Base-by-base conservation (phyloP, 1,140 invertebrate genomes). In the Dendroctonus ponderosae region DNA sequence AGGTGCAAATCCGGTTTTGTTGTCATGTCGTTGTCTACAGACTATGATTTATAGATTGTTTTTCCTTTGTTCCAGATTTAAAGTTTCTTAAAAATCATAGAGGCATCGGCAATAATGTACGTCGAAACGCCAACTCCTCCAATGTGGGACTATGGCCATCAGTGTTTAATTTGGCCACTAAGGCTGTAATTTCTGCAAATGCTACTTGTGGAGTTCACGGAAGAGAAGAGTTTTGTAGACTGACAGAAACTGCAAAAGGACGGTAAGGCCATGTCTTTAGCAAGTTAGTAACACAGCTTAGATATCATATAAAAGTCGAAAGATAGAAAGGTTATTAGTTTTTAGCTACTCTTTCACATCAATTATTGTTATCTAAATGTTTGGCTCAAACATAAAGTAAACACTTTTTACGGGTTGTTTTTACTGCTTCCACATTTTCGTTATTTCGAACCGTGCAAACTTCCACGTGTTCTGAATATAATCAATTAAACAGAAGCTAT, bases 131-230 rank as follows among this genome's bases (percentile, higher is more conserved):
- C 8, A 62, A 54, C 42, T 54, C 66, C 15, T 43, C 66, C 5
- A 60, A 80, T 78, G 51, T 77, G 77, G 11, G 85, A 2, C 80
- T 96, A 6, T 92, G 91, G 79, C 95, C 95, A 6, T 86, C 89
- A 11, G 88, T 93, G 6, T 91, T 96, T 71, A 97, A 98, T 79
- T 84, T 96, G 9, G 94, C 94, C 0, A 84, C 89, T 0, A 88
- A 91, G 71, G 90, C 94, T 0, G 76, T 82, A 0, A 92, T 97
- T 48, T 84, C 80, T 0, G 87, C 88, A 3, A 98, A 97, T 80
- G 94, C 94, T 1, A 98, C 94, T 0, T 98, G 95, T 78, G 95
- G 95, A 0, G 84, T 89, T 70, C 80, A 83, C 37, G 88, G 87
- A 0, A 83, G 88, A 1, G 93, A 96, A 75, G 88, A 89, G 62